Conservation (phyloP, 30 jellyfish, hydroid and myxozoan genomes). For the Turritopsis rubra region DNA sequence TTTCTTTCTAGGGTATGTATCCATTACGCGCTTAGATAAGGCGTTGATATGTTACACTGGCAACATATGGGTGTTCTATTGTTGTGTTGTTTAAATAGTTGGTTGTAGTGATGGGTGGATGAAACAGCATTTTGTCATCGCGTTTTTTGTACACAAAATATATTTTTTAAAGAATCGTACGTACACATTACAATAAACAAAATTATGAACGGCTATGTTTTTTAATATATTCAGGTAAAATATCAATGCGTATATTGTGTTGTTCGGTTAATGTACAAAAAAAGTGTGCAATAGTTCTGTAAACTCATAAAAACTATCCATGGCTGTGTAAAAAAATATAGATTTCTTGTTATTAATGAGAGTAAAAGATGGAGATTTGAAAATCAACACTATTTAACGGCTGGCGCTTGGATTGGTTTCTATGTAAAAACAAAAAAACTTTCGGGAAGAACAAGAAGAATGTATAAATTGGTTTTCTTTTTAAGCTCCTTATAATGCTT, state of each 20-base stretch:
- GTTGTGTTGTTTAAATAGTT: no score
- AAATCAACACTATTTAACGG: no score
- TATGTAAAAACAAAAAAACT: background rate
- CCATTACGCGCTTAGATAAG: no score
- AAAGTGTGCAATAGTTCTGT: slow-evolving; percentile 1
- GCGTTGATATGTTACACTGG: no score
- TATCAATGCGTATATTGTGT: background rate
- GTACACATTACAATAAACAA: slow-evolving; percentile 17
- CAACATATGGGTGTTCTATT: no score
- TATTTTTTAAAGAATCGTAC: background rate
- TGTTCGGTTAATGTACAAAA: background rate
- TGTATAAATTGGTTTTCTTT: background rate
- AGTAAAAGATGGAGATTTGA: no score
- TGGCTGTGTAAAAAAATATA: background rate
- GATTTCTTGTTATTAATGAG: no score
- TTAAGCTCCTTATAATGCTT: background rate
- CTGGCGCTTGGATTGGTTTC: no score
- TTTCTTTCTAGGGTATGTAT: no score
- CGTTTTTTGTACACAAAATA: slow-evolving; percentile 6
- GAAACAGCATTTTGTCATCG: background rate
- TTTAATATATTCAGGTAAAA: background rate
- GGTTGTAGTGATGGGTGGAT: no score
- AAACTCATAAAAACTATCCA: background rate
- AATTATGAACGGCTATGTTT: background rate
- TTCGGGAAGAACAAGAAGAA: background rate